Conservation (phyloP, 2,113 vertebrate genomes). For the Callospermophilus lateralis region DNA sequence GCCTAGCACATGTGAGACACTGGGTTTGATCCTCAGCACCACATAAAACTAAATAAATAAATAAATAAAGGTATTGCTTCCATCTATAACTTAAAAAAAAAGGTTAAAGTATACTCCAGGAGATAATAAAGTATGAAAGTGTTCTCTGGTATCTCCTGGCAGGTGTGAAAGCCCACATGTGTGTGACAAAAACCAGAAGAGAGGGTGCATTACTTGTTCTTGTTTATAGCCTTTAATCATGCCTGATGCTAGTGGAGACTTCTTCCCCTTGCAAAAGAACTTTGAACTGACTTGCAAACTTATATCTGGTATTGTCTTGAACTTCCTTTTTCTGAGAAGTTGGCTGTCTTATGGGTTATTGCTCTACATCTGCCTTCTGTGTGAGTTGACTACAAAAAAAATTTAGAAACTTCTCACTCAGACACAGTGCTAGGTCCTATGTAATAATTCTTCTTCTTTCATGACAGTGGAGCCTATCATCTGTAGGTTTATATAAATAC, state of each 20-base stretch:
- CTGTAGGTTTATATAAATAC: neutral
- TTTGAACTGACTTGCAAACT: constrained; percentile 59
- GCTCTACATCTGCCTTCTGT: constrained; percentile 38
- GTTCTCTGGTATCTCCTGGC: neutral
- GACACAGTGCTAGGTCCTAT: neutral
- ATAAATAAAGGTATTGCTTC: no score
- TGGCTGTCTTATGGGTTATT: constrained; percentile 37
- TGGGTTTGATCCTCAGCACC: no score
- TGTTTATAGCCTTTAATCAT: constrained; percentile 43
- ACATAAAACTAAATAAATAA: no score
- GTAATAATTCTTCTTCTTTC: neutral
- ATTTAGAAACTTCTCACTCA: constrained; percentile 51
- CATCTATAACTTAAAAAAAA: no score
- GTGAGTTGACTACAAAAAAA: constrained; percentile 50
- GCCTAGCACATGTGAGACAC: no score
- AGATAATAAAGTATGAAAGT: neutral
- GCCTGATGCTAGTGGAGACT: neutral
- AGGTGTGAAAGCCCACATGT: neutral
- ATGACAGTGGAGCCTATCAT: neutral
- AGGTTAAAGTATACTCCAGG: neutral
- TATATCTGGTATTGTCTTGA: constrained; percentile 35
- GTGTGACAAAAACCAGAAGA: constrained; percentile 19
- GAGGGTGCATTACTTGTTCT: neutral
- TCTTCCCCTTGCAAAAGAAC: constrained; percentile 28
- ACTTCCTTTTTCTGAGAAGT: constrained; percentile 81